Percentiles rank a stretch among this genome's conserved stretches.
These are phyloP conservation scores for Amblyteles armatorius DNA, from an alignment of 2,888 invertebrate genomes.

Conservation along the genomic window DNA sequence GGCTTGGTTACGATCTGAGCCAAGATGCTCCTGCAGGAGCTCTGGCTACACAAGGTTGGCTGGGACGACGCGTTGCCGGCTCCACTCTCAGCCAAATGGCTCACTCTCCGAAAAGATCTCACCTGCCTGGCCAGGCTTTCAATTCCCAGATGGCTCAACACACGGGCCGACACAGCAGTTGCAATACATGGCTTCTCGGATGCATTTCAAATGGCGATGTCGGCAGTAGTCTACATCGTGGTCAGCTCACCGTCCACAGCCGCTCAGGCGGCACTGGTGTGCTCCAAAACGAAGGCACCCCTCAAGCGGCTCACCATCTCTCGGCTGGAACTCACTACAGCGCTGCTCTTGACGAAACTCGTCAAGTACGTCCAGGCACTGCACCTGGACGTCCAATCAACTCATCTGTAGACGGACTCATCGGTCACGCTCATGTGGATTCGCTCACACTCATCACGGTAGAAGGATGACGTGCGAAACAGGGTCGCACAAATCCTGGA, in stretches of 20 bases:
- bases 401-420: slow-evolving; percentile 60
- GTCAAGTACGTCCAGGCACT: not conserved
- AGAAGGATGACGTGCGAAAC: slow-evolving; percentile 52
- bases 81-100: slow-evolving; percentile 7
- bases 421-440: slow-evolving; percentile 51
- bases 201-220: slow-evolving; percentile 54
- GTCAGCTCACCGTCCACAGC: slow-evolving; percentile 32
- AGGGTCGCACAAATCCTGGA: too few relatives aligned
- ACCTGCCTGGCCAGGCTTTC: not conserved
- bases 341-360: not conserved
- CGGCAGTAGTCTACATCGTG: slow-evolving; percentile 45
- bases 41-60: slow-evolving; percentile 59
- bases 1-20: slow-evolving; percentile 56
- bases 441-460: not conserved
- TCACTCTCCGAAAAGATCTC: slow-evolving; percentile 27
- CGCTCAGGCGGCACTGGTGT: slow-evolving; percentile 5
- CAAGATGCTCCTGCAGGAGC: slow-evolving; percentile 59
- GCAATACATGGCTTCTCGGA: slow-evolving; percentile 61
- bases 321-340: too few relatives aligned
- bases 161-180: not conserved
- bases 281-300: slow-evolving; percentile 35
- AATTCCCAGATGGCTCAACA: slow-evolving; percentile 46
- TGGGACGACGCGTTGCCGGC: slow-evolving; percentile 59
- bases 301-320: slow-evolving; percentile 18
- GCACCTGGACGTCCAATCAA: slow-evolving; percentile 5